Conservation (phyloP, 2,888 invertebrate species). For the Cordylochernes scorpioides region DNA sequence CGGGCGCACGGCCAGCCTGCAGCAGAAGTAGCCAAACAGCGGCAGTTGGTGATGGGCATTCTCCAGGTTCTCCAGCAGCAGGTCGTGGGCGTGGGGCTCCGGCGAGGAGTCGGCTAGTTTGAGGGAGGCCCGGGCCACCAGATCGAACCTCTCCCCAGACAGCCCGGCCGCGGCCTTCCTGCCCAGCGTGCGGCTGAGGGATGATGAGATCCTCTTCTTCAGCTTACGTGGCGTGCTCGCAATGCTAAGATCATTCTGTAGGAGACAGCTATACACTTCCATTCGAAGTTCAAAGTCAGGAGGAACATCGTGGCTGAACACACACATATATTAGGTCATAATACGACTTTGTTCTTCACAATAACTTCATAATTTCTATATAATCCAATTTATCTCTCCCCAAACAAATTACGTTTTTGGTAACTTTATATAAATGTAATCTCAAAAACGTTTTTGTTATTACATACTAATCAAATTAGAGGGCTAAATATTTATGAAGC, state of each 20-base stretch:
- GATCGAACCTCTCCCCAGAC: conserved; percentile 27
- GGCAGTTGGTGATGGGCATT: conserved; percentile 22
- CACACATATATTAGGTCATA: not conserved
- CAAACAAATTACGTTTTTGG: not conserved
- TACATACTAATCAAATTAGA: not conserved
- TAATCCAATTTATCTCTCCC: too few species aligned
- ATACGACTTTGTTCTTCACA: not conserved
- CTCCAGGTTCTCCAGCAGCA: conserved; percentile 24
- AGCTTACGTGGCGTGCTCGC: conserved; percentile 34
- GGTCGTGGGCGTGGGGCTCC: conserved; percentile 31
- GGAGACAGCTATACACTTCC: conserved; percentile 34
- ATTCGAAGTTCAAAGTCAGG: conserved; percentile 32
- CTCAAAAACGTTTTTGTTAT: not conserved
- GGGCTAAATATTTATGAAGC: not conserved
- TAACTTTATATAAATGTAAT: not conserved
- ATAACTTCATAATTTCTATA: too few species aligned
- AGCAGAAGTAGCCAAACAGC: conserved; percentile 36
- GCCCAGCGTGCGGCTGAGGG: conserved; percentile 33
- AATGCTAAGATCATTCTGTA: conserved; percentile 34
- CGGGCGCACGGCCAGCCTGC: conserved; percentile 34
- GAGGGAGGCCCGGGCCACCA: conserved; percentile 32
- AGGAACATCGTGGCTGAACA: conserved; percentile 25
- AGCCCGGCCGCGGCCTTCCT: conserved; percentile 30
- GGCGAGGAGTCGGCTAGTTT: conserved; percentile 30
- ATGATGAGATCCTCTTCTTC: conserved; percentile 34